Percentiles rank a stretch among this genome's conserved stretches.
Conservation (phyloP, 2,113 vertebrate species). For the Anthoscopus minutus region DNA sequence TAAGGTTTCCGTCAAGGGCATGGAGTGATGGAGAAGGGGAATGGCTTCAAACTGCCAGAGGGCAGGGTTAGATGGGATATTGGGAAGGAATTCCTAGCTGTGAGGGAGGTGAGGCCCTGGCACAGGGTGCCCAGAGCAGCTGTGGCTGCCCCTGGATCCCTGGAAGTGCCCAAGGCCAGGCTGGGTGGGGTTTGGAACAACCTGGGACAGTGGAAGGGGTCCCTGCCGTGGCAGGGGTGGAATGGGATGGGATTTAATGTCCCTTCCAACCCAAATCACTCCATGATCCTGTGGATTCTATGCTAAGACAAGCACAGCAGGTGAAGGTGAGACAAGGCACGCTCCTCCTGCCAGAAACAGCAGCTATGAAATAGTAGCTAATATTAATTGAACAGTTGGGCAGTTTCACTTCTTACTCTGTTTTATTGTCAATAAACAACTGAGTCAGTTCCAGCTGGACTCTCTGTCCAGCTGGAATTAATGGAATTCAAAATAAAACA, state of each 20-base stretch:
- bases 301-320: background rate
- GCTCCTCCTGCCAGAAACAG: background rate
- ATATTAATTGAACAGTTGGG: background rate
- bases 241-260: background rate
- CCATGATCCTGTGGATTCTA: background rate
- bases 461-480: background rate
- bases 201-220: background rate
- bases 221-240: background rate
- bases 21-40: background rate
- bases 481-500: background rate
- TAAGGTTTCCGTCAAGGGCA: background rate
- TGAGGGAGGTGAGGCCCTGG: background rate
- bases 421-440: background rate
- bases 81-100: background rate
- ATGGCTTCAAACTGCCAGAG: background rate
- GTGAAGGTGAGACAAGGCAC: background rate
- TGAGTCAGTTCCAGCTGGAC: background rate
- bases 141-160: background rate
- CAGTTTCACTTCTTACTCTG: background rate
- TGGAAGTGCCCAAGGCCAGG: background rate
- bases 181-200: accelerated
- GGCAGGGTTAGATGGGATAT: background rate
- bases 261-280: background rate
- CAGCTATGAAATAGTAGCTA: background rate
- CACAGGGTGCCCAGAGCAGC: accelerated